Evolutionary conservation across 2,888 invertebrate species (phyloP), one percentile per base, ranked within the genome.

Genomic region (Synanthedon myopaeformis): DNA sequence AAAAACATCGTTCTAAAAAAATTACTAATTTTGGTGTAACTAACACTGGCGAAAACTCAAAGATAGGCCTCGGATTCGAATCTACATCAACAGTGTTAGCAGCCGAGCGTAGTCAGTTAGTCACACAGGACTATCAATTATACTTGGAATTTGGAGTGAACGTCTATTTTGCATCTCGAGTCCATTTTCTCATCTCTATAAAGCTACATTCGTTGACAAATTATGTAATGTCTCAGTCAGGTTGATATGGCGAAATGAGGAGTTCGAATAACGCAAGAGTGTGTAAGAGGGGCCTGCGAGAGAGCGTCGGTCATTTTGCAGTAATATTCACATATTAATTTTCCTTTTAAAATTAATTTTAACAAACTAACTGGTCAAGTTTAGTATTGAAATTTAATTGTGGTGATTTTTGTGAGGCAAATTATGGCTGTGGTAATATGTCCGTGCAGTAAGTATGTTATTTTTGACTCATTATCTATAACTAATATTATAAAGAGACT

Each of bases 141-240:
- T 28, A 35, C 35, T 35, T 35, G 35, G 35, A 35, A 35, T 35
- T 35, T 35, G 8, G 45, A n/a, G 45, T 45, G 14, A 6, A 45
- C 45, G 13, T 45, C 45, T n/a, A 12, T 45, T 13, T 45, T 13
- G n/a, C 45, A 13, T 45, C 8, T n/a, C 14, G 13, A 45, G 45
- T 45, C n/a, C 45, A 45, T 45, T n/a, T 45, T 45, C 45, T 52
- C 52, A 51, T 56, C 55, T 59, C 55, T 48, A 13, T 53, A 55
- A 51, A 54, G 56, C 53, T 56, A 51, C 56, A 56, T 57, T 45
- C 62, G 61, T 65, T 69, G 72, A 74, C 69, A 72, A 67, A 74
- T 78, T 76, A 76, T 74, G 64, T 76, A 79, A 77, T 64, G 59
- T 57, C 62, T 60, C 67, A 68, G 61, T 60, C 67, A 68, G 61